These are phyloP conservation scores for Portunus trituberculatus DNA, from an alignment of 1,140 invertebrate species.

Conservation along the genomic window DNA sequence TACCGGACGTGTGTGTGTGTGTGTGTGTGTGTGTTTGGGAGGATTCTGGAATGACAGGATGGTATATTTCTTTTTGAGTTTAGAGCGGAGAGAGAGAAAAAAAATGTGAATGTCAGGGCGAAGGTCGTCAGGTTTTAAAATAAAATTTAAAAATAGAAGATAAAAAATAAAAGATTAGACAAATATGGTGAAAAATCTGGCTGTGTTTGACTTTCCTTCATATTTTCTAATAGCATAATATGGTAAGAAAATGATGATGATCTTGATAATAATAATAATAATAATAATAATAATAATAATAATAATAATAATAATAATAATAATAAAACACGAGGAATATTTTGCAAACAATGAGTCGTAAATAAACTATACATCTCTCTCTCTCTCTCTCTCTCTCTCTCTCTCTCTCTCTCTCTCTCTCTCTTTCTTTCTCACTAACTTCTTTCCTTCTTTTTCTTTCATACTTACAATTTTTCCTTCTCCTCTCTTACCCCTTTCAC, in stretches of 20 bases:
- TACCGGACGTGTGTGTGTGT: constrained; percentile 20
- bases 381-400: constrained; percentile 50
- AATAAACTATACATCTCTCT: not conserved
- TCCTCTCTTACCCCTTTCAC: not conserved
- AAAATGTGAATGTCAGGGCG: not conserved
- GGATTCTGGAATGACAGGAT: not conserved
- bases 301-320: too few species aligned
- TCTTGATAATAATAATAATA: too few species aligned
- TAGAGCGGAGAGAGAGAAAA: not conserved
- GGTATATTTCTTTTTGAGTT: not conserved
- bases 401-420: constrained; percentile 46
- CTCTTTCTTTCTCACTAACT: constrained; percentile 21
- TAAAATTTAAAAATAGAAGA: too few species aligned
- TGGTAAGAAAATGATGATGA: too few species aligned
- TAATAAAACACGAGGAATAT: too few species aligned
- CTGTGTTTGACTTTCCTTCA: not conserved
- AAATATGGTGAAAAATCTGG: not conserved
- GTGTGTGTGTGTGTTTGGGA: not conserved
- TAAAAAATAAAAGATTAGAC: too few species aligned
- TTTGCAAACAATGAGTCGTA: too few species aligned
- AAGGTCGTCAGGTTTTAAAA: not conserved
- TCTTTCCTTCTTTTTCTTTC: not conserved
- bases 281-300: too few species aligned
- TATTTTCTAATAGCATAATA: too few species aligned
- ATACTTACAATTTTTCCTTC: not conserved